These are phyloP conservation scores for Melinaea marsaeus DNA, from an alignment of 2,888 invertebrate species.

Conservation along the genomic window DNA sequence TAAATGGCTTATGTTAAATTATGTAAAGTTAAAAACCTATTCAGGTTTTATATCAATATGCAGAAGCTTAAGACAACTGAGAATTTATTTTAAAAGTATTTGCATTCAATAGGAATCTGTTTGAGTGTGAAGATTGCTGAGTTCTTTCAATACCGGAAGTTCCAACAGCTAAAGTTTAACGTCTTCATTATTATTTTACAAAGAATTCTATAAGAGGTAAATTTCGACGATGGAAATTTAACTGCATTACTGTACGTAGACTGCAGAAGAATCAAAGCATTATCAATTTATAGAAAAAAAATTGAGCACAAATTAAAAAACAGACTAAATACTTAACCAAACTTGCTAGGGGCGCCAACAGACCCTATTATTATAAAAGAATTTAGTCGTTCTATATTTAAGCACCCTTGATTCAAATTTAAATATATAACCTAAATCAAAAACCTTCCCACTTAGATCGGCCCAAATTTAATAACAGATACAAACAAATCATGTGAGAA, in stretches of 20 bases:
- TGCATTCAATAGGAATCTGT: constrained; percentile 2
- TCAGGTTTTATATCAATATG: neutral
- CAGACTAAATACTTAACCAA: too few species aligned
- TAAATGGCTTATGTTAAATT: too few species aligned
- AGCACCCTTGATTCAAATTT: neutral
- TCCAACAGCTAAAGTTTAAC: neutral
- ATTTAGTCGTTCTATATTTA: neutral
- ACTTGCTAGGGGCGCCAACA: too few species aligned
- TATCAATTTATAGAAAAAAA: too few species aligned
- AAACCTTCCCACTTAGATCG: constrained; percentile 9
- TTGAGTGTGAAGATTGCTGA: constrained; percentile 5
- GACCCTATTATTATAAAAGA: too few species aligned
- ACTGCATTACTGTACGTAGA: too few species aligned
- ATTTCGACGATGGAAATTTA: too few species aligned
- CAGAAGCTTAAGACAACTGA: neutral
- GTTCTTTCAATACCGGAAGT: constrained; percentile 5
- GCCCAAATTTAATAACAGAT: constrained; percentile 15
- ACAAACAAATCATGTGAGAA: constrained; percentile 16
- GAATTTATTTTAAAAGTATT: neutral
- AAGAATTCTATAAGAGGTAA: neutral
- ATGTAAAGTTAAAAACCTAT: neutral
- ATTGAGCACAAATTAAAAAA: too few species aligned
- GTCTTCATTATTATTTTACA: neutral
- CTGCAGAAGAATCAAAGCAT: too few species aligned
- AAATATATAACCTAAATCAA: neutral